Conservation (phyloP, 2,797 vertebrate species). For the Cygnus olor region DNA sequence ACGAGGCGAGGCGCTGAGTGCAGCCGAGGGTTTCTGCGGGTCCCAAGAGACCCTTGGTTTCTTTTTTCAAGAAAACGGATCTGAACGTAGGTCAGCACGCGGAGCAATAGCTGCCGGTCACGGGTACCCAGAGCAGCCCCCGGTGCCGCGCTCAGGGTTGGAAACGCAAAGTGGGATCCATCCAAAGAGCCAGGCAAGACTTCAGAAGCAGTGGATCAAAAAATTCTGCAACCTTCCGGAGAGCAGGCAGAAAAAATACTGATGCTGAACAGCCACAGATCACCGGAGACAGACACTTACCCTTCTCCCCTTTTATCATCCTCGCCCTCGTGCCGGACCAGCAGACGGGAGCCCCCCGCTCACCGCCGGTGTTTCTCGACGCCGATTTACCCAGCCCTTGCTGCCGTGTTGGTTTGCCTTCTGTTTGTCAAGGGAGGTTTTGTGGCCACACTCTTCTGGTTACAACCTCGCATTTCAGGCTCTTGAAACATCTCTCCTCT, state of each 20-base stretch:
- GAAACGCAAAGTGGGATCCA: not conserved
- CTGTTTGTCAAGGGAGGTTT: not conserved
- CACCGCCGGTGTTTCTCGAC: not conserved
- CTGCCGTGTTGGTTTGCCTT: accelerated
- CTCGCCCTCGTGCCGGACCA: not conserved
- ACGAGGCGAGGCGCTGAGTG: not conserved
- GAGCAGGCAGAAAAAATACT: not conserved
- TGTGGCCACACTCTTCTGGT: not conserved
- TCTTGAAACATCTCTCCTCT: not conserved
- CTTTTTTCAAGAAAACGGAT: too few relatives aligned
- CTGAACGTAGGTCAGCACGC: too few relatives aligned
- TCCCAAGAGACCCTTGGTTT: too few relatives aligned
- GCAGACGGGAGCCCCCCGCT: too few relatives aligned
- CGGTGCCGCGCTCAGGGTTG: accelerated
- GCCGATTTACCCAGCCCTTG: not conserved
- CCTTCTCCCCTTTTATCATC: not conserved
- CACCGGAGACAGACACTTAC: not conserved
- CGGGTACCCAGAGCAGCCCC: too few relatives aligned
- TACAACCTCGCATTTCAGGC: not conserved
- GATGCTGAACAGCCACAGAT: not conserved
- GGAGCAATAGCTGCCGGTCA: too few relatives aligned
- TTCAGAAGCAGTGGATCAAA: not conserved
- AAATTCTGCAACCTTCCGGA: not conserved
- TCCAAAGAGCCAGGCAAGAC: not conserved
- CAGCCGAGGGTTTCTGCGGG: too few relatives aligned